Percentiles rank a stretch among this genome's conserved stretches.
Conservation (phyloP, 2,113 vertebrate genomes). For the Dasyprocta punctata region DNA sequence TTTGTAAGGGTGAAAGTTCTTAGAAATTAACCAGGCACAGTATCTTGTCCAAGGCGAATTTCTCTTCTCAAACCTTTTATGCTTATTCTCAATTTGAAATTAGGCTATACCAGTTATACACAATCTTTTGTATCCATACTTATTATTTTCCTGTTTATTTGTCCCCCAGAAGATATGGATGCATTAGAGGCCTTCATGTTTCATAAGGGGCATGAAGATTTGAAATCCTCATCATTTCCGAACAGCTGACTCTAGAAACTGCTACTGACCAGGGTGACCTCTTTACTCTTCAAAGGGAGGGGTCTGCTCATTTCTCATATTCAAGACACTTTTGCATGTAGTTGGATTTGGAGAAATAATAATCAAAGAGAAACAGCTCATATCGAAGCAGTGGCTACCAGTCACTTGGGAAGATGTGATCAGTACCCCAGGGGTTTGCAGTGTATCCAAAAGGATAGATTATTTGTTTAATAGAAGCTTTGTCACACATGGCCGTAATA, state of each 20-base stretch:
- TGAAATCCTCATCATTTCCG: neutral
- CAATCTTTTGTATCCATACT: neutral
- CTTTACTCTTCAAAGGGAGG: constrained; percentile 51
- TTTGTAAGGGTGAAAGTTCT: neutral
- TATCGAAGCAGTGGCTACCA: constrained; percentile 63
- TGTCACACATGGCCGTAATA: constrained; percentile 80
- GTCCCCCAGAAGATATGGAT: neutral
- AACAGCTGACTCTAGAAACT: constrained; percentile 54
- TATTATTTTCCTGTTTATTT: neutral
- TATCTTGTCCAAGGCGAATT: neutral
- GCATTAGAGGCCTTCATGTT: neutral
- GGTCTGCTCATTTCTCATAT: constrained; percentile 70
- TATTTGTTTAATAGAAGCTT: constrained; percentile 81
- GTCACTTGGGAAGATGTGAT: constrained; percentile 72
- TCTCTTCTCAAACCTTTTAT: neutral
- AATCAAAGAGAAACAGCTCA: constrained; percentile 69
- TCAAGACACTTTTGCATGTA: constrained; percentile 73
- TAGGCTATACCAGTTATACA: neutral
- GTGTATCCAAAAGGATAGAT: constrained; percentile 69
- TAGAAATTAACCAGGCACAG: neutral
- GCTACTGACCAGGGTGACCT: constrained; percentile 37
- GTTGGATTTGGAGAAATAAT: constrained; percentile 72
- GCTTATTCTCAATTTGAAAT: neutral
- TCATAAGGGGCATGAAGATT: neutral
- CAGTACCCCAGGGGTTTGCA: constrained; percentile 78